These are phyloP conservation scores for Rhodophaea formosa DNA, from an alignment of 2,888 invertebrate genomes.

Conservation along the genomic window DNA sequence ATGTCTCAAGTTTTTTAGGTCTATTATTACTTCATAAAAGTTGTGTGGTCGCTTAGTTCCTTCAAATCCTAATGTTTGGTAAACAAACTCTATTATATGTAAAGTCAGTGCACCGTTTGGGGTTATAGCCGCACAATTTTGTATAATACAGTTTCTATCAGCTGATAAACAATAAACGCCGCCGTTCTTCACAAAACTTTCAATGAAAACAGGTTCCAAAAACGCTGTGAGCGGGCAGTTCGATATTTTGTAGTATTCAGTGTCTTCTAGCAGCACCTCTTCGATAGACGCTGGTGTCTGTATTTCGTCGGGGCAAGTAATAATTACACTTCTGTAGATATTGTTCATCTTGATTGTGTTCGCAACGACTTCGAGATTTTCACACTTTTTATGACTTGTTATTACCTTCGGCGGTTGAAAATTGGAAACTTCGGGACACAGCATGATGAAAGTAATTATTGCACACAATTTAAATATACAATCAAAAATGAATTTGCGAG, in stretches of 20 bases:
- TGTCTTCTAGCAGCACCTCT: slow-evolving; percentile 55
- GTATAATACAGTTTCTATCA: slow-evolving; percentile 55
- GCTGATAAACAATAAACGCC: slow-evolving; percentile 54
- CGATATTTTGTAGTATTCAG: slow-evolving; percentile 58
- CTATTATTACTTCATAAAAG: slow-evolving; percentile 58
- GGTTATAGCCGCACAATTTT: slow-evolving; percentile 62
- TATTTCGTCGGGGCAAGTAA: slow-evolving; percentile 67
- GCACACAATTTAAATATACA: not conserved
- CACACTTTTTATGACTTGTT: slow-evolving; percentile 39
- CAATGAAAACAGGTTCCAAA: slow-evolving; percentile 54
- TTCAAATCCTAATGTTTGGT: slow-evolving; percentile 68
- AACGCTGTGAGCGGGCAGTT: slow-evolving; percentile 55
- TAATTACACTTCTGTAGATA: slow-evolving; percentile 63
- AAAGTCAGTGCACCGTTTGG: slow-evolving; percentile 61
- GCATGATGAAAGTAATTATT: slow-evolving; percentile 38
- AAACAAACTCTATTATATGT: slow-evolving; percentile 55
- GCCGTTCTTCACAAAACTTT: slow-evolving; percentile 63
- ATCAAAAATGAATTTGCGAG: not conserved
- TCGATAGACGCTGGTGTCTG: slow-evolving; percentile 49
- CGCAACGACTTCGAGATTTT: slow-evolving; percentile 39
- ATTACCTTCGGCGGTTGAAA: slow-evolving; percentile 64
- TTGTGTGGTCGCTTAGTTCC: slow-evolving; percentile 56
- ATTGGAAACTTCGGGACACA: slow-evolving; percentile 65
- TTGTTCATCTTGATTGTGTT: slow-evolving; percentile 50
- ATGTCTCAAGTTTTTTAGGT: slow-evolving; percentile 46